Evolutionary conservation across 2,797 vertebrate species (phyloP), one percentile per base, ranked within the genome.

Genomic region (Cygnus olor): DNA sequence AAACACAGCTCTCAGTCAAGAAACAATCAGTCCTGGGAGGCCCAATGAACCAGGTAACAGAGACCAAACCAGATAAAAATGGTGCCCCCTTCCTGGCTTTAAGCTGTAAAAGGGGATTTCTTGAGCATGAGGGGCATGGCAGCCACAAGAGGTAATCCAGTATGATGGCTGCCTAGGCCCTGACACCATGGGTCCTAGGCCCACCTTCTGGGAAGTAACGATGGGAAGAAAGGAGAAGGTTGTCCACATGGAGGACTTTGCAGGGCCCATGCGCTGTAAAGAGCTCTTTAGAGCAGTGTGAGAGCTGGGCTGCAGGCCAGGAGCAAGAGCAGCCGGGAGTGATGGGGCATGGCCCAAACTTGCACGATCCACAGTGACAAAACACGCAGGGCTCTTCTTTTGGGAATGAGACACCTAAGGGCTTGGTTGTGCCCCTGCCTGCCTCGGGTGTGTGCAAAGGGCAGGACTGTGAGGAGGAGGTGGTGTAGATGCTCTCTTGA

Each of bases 371-470:
- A 30, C 0, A 9, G 54, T 79, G 92, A 89, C 89, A 95, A 93
- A 91, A 69, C 0, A 0, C 4, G 0, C 65, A 53, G 73, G 40
- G 47, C 34, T 93, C 21, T n/a, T 69, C 45, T 88, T 93, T 76
- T 76, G 80, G 80, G 94, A 95, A 94, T 40, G 58, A 95, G 83
- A 84, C 76, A 88, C 94, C 85, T 88, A 76, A 91, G 73, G 82
- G 85, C 83, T 34, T 85, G 68, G 49, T 49, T 56, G 19, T 95
- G 89, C 22, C 72, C 82, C 58, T 65, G 45, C 94, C 94, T 95
- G 94, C 32, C 80, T 85, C 11, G 6, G 56, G 20, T 88, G 25
- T 61, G 69, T 83, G 44, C 53, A 82, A 90, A 21, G 22, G 38
- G 70, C 20, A 54, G 28, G 22, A 21, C 40, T 45, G 42, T 7